These are phyloP conservation scores for Rhizoglyphus robini DNA, from an alignment of 1,140 invertebrate species.

Conservation along the genomic window DNA sequence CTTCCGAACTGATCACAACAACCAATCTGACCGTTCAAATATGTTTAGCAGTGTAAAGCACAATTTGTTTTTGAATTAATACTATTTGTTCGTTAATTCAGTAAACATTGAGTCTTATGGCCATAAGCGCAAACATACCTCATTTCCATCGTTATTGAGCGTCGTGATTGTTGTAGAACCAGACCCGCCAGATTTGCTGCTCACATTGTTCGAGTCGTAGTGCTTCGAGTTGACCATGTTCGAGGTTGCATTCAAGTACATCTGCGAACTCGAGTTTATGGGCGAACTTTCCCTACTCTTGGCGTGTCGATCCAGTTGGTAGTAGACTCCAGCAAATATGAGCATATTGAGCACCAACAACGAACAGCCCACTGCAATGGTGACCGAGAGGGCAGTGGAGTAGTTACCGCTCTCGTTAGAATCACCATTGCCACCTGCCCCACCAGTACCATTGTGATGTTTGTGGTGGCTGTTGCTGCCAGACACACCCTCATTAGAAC, in stretches of 20 bases:
- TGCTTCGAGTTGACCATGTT: not conserved
- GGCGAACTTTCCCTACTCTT: not conserved
- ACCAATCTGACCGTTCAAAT: too few relatives aligned
- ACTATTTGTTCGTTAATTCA: too few relatives aligned
- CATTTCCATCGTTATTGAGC: not conserved
- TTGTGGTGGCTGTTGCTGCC: not conserved
- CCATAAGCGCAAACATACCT: not conserved
- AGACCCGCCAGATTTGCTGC: not conserved
- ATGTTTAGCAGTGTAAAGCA: too few relatives aligned
- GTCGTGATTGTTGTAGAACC: not conserved
- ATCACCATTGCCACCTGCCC: not conserved
- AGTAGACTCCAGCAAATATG: constrained; percentile 80
- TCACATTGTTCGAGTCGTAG: not conserved
- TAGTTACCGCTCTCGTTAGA: constrained; percentile 46
- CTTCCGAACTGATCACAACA: too few relatives aligned
- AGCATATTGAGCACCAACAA: constrained; percentile 75
- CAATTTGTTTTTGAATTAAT: too few relatives aligned
- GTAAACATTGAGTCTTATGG: not conserved
- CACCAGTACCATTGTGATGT: not conserved
- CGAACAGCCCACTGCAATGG: constrained; percentile 76
- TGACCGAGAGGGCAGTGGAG: constrained; percentile 71
- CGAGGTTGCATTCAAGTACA: not conserved
- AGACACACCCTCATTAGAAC: not conserved
- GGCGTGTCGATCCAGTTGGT: constrained; percentile 53
- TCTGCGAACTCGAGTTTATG: not conserved